phyloP scores from a whole-genome alignment of 2,888 invertebrate species.

The Patella caerulea region DNA sequence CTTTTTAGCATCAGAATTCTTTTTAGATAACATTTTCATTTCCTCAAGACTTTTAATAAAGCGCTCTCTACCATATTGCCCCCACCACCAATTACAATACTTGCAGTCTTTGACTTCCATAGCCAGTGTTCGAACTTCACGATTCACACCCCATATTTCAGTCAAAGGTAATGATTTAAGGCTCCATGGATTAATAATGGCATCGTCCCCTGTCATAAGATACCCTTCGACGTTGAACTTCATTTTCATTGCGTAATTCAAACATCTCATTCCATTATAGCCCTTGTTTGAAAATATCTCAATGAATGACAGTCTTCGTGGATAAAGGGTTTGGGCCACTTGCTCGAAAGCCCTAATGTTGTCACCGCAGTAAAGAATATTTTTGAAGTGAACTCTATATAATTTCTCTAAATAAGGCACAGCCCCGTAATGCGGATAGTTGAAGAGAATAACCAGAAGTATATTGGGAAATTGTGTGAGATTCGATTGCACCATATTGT shows the following conservation, averaged over 20 bases:
- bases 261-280: slow-evolving; percentile 20
- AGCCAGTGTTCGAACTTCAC: neutral
- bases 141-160: slow-evolving; percentile 7
- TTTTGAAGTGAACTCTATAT: neutral
- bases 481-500: too few relatives aligned
- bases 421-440: neutral
- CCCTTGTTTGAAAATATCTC: neutral
- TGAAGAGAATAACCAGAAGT: neutral
- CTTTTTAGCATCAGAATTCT: too few relatives aligned
- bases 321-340: neutral
- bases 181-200: slow-evolving; percentile 25
- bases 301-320: neutral
- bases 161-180: neutral
- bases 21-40: too few relatives aligned
- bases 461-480: neutral
- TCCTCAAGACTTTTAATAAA: too few relatives aligned
- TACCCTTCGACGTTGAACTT: slow-evolving; percentile 36
- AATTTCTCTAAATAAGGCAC: neutral
- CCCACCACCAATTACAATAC: neutral
- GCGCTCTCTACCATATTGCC: neutral
- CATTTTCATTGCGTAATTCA: slow-evolving; percentile 34
- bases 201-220: slow-evolving; percentile 33
- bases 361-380: slow-evolving; percentile 12
- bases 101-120: neutral
- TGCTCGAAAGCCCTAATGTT: slow-evolving; percentile 10